A percentile compares a stretch with the other conserved stretches of the same genome.
These are phyloP conservation scores for Montipora foliosa DNA, from an alignment of 64 coral and sea anemone species.

Conservation along the genomic window DNA sequence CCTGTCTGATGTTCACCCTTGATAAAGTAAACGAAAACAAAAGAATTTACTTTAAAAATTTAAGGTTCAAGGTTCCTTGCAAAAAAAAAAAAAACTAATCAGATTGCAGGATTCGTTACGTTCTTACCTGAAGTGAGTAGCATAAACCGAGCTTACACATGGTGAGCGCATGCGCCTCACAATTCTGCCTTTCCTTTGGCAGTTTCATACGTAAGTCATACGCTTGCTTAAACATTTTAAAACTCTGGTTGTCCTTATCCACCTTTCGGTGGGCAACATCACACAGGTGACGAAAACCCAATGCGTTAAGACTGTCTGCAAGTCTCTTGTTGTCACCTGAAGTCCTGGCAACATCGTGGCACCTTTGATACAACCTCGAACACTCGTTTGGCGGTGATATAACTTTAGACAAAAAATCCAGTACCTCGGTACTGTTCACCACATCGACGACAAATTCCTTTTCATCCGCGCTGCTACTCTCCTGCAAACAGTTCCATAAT, in stretches of 20 bases:
- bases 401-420: constrained; percentile 26
- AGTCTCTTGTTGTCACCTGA: neutral
- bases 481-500: too few species aligned
- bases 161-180: constrained; percentile 31
- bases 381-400: neutral
- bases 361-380: neutral
- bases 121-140: neutral
- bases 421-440: neutral
- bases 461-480: too few species aligned
- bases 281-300: constrained; percentile 1
- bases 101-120: too few species aligned
- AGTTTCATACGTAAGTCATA: neutral
- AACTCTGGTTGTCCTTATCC: too few species aligned
- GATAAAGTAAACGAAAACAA: too few species aligned
- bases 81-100: too few species aligned
- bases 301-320: neutral
- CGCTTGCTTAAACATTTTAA: too few species aligned
- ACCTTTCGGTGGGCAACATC: neutral
- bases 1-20: neutral
- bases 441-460: neutral
- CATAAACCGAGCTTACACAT: constrained; percentile 11
- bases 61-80: too few species aligned
- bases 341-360: neutral
- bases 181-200: neutral
- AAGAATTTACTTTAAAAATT: too few species aligned